phyloP scores from a whole-genome alignment of 2,888 invertebrate species.

The Deilephila porcellus region DNA sequence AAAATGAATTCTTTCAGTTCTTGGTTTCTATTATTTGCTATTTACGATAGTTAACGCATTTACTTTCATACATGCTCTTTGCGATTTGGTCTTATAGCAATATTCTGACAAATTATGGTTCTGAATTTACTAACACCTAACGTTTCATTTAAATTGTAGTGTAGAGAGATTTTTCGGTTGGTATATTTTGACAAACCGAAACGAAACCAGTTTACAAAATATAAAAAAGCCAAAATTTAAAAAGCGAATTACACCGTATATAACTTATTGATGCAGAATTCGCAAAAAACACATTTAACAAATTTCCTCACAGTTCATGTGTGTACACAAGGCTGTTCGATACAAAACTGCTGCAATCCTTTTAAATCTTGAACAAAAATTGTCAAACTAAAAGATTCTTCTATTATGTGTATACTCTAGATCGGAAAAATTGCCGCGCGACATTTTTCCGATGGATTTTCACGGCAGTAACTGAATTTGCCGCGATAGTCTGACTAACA shows the following conservation, averaged over 20 bases:
- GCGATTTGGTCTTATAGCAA: no score
- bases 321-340: neutral
- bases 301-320: neutral
- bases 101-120: no score
- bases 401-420: conserved; percentile 6
- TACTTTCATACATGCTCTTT: no score
- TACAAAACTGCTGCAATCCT: neutral
- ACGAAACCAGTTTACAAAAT: neutral
- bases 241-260: neutral
- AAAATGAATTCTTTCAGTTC: no score
- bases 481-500: conserved; percentile 36
- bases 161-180: no score
- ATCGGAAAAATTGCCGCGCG: conserved; percentile 21
- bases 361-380: conserved; percentile 18
- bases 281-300: neutral
- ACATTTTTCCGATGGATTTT: conserved; percentile 30
- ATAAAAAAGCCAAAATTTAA: neutral
- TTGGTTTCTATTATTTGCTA: no score
- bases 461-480: conserved; percentile 34
- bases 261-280: neutral
- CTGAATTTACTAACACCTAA: no score
- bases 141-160: no score
- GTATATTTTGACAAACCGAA: no score
- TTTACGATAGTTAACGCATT: no score
- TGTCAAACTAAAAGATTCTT: conserved; percentile 13